These are phyloP conservation scores for Oncorhynchus masou DNA, from an alignment of 2,113 vertebrate species.

Conservation along the genomic window DNA sequence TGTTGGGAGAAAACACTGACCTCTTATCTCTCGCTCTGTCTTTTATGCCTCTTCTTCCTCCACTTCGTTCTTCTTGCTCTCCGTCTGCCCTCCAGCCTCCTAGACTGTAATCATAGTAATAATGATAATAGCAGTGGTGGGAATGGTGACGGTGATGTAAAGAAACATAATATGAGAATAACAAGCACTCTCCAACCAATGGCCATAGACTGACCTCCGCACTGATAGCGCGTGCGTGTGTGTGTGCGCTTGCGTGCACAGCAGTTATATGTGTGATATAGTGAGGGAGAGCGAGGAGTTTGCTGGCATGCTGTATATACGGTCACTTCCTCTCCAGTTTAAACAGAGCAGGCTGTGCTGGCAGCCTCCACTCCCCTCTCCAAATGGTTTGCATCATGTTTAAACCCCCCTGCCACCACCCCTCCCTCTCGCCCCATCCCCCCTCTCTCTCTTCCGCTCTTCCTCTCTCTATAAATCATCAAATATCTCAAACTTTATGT, in stretches of 20 bases:
- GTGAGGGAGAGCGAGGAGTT: slow-evolving; percentile 71
- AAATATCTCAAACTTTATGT: slow-evolving; percentile 78
- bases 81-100: slow-evolving; percentile 64
- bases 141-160: slow-evolving; percentile 72
- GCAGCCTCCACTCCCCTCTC: slow-evolving; percentile 88
- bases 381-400: slow-evolving; percentile 99
- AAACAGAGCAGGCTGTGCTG: slow-evolving; percentile 99
- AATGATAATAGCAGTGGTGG: slow-evolving; percentile 77
- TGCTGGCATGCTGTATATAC: slow-evolving; percentile 84
- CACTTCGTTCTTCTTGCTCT: slow-evolving; percentile 66
- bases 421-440: slow-evolving; percentile 55
- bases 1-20: slow-evolving; percentile 99
- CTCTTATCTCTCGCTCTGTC: slow-evolving; percentile 87
- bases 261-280: slow-evolving; percentile 72
- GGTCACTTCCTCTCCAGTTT: slow-evolving; percentile 99
- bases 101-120: slow-evolving; percentile 75
- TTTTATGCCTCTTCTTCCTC: slow-evolving; percentile 66
- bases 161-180: slow-evolving; percentile 80
- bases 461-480: slow-evolving; percentile 80
- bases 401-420: slow-evolving; percentile 84
- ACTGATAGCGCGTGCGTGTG: slow-evolving; percentile 33
- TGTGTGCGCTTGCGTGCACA: slow-evolving; percentile 26
- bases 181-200: slow-evolving; percentile 73
- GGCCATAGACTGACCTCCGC: slow-evolving; percentile 84
- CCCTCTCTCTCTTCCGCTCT: slow-evolving; percentile 74